Evolutionary conservation across 2,888 invertebrate species (phyloP).

Genomic region (Litoditis marina): DNA sequence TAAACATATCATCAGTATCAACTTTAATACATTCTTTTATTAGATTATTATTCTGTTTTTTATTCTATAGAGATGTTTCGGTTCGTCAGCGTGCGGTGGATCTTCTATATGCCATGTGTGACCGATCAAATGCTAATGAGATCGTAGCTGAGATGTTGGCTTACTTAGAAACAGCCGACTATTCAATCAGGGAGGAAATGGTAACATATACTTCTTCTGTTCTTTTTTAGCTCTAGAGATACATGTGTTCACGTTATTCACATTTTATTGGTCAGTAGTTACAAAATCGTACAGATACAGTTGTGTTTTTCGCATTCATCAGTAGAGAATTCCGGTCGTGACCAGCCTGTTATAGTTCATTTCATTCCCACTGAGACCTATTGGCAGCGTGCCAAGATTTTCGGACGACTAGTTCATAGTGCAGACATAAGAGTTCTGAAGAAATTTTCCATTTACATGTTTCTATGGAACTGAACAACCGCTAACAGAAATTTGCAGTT

Average conservation of each 20-base stretch:
- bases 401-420: too few species aligned
- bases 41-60: neutral
- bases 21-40: neutral
- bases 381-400: too few species aligned
- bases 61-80: conserved; percentile 37
- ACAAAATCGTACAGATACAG: too few species aligned
- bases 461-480: too few species aligned
- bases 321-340: too few species aligned
- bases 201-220: conserved; percentile 65
- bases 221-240: neutral
- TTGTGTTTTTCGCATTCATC: too few species aligned
- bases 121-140: conserved; percentile 96
- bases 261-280: too few species aligned
- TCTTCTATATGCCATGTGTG: conserved; percentile 98
- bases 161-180: conserved; percentile 97
- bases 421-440: too few species aligned
- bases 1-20: neutral
- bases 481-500: too few species aligned
- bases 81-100: conserved; percentile 97
- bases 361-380: too few species aligned
- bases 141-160: conserved; percentile 99
- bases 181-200: conserved; percentile 99
- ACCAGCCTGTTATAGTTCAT: too few species aligned
- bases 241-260: neutral
- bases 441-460: too few species aligned